Evolutionary conservation across 1,140 invertebrate genomes (phyloP), one percentile per base, ranked within the genome.

Genomic region (Polypedilum vanderplanki): DNA sequence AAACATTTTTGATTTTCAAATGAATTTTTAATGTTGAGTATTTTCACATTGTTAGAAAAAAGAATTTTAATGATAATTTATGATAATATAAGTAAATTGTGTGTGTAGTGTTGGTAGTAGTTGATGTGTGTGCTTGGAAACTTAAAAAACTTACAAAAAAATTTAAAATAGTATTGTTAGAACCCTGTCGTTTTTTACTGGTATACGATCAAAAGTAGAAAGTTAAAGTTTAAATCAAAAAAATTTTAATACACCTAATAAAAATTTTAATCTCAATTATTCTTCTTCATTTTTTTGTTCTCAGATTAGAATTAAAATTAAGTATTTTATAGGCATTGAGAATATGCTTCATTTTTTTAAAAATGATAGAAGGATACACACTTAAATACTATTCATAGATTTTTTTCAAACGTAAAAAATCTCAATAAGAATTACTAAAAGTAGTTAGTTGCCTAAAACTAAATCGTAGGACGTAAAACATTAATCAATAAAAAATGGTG

Each of bases 121-220:
- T 33, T 33, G 24, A 33, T 33, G 24, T 33, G 24, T 33, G 24
- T 33, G 24, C 24, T 33, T 33, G 24, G 5, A 33, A 33, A 33
- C 24, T 33, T 33, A 33, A 33, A 33, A 33, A 33, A 33, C 24
- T 33, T 33, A 33, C 24, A 33, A 33, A 33, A 33, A 33, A 33
- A 33, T 3, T 33, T 33, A 33, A 57, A 57, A 12, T 57, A 57
- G n/a, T 57, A 12, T 57, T n/a, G 9, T 4, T 70, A 22, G 20
- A 70, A 18, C 65, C 65, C 65, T 70, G 65, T 70, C 18, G 18
- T 70, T 70, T 70, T 17, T n/a, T 70, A 70, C 65, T 70, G 65
- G 65, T 70, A 70, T 17, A 70, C 20, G 65, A 17, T 70, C 20
- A 57, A 57, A 57, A 41, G 10, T 67, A 18, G 12, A 17, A 70